phyloP scores from a whole-genome alignment of 2,113 vertebrate genomes.

The Istiophorus platypterus region DNA sequence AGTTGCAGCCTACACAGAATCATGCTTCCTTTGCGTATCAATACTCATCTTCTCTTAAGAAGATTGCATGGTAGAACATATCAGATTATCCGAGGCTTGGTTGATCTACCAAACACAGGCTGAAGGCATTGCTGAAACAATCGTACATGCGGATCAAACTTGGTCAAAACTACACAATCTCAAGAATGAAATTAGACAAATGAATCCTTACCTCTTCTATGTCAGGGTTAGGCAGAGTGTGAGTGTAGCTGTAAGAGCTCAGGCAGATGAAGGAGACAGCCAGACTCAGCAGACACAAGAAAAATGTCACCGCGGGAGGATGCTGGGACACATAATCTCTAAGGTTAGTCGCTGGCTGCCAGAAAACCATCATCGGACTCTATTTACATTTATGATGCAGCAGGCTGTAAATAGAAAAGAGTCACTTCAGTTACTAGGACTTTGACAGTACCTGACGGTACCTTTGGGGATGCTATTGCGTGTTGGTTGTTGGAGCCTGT shows the following conservation, averaged over 20 bases:
- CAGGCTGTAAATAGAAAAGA: constrained; percentile 32
- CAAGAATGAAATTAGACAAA: background rate
- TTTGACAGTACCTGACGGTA: background rate
- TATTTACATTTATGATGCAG: constrained; percentile 6
- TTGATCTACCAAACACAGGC: background rate
- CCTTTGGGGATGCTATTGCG: background rate
- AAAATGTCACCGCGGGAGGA: constrained; percentile 81
- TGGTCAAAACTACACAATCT: background rate
- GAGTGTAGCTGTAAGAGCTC: constrained; percentile 74
- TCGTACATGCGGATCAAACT: background rate
- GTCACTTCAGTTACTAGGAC: background rate
- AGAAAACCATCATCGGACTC: constrained; percentile 74
- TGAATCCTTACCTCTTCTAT: constrained; percentile 66
- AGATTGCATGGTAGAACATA: background rate
- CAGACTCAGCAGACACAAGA: constrained; percentile 80
- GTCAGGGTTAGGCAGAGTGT: constrained; percentile 82
- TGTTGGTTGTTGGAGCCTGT: background rate
- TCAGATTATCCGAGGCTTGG: background rate
- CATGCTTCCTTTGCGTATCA: background rate
- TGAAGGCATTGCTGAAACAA: background rate
- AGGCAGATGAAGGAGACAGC: constrained; percentile 78
- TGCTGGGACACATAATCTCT: constrained; percentile 71
- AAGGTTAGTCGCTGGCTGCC: constrained; percentile 78
- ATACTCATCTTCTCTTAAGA: background rate
- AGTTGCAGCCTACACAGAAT: background rate